Evolutionary conservation across 2,888 invertebrate species (phyloP).

Genomic region (Zaprionus bogoriensis): DNA sequence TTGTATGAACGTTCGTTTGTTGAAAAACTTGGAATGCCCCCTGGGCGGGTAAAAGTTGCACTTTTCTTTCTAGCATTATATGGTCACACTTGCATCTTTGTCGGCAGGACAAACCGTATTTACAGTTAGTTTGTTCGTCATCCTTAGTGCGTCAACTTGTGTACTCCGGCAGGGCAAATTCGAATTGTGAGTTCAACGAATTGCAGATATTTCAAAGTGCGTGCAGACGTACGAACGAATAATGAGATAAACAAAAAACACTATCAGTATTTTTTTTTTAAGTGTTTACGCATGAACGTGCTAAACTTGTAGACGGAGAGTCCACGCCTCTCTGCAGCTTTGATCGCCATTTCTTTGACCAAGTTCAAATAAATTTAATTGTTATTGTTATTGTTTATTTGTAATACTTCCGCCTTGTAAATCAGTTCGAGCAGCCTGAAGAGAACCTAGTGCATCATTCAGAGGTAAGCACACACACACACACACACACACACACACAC

Average conservation of each 20-base stretch:
- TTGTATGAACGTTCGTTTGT: no score
- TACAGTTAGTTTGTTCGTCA: slow-evolving; percentile 41
- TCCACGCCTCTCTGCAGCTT: background rate
- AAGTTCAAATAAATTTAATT: slow-evolving; percentile 14
- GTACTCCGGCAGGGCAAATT: background rate
- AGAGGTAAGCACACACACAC: slow-evolving; percentile 40
- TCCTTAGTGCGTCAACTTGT: slow-evolving; percentile 26
- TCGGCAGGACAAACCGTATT: slow-evolving; percentile 17
- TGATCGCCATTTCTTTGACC: background rate
- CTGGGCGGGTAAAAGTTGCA: background rate
- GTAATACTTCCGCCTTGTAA: slow-evolving; percentile 29
- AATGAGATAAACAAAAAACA: slow-evolving; percentile 23
- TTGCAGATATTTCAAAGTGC: slow-evolving; percentile 37
- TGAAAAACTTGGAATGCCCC: slow-evolving; percentile 25
- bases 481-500: no score
- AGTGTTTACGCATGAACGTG: slow-evolving; percentile 18
- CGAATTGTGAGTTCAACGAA: slow-evolving; percentile 31
- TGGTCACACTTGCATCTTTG: slow-evolving; percentile 22
- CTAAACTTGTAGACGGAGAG: background rate
- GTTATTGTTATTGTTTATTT: slow-evolving; percentile 24
- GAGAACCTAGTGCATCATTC: no score
- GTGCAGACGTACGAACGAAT: slow-evolving; percentile 9
- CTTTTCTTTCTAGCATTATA: background rate
- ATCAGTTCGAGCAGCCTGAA: slow-evolving; percentile 2
- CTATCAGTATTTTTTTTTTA: slow-evolving; percentile 31